Evolutionary conservation across 2,888 invertebrate genomes (phyloP), one percentile per base, ranked within the genome.

Genomic region (Lycaena phlaeas): DNA sequence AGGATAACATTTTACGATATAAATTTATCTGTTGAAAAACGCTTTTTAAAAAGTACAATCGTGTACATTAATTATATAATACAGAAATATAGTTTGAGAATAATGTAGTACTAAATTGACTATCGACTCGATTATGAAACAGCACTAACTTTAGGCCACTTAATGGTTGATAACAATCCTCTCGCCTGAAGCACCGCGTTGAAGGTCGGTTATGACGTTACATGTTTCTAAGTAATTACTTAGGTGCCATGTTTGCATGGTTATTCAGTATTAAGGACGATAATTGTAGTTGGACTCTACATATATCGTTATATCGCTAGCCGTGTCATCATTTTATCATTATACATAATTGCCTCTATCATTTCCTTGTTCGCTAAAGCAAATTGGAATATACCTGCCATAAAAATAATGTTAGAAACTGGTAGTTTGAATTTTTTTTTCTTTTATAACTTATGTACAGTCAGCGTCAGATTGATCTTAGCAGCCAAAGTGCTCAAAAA

Each of bases 311-410:
- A 34, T 12, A 22, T 34, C 12, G 12, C 7, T 12, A 22, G 34
- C 10, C 22, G 34, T 34, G 34, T 34, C 34, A 34, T 34, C 22
- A 22, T 22, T 31, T 31, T 34, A 12, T 34, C 34, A 34, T 18
- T 34, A 34, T 12, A 18, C n/a, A 22, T 34, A 12, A 34, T 22
- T 14, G 22, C 34, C 22, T 34, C 22, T n/a, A 12, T 22, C 6
- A 22, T 34, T 34, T 18, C 34, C 34, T 17, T 12, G 34, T 34
- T 7, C 12, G 12, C 34, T 18, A 15, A 7, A 34, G 10, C 10
- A 34, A 22, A 34, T 18, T 34, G 22, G 18, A 18, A 34, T 12
- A 3, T 22, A 22, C 7, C 22, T 22, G 22, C 5, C 5, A 22
- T n/a, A n/a, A n/a, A n/a, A n/a, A n/a, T n/a, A n/a, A n/a, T n/a